These are phyloP conservation scores for Siphlonurus alternatus DNA, from an alignment of 2,888 invertebrate species.

Conservation along the genomic window DNA sequence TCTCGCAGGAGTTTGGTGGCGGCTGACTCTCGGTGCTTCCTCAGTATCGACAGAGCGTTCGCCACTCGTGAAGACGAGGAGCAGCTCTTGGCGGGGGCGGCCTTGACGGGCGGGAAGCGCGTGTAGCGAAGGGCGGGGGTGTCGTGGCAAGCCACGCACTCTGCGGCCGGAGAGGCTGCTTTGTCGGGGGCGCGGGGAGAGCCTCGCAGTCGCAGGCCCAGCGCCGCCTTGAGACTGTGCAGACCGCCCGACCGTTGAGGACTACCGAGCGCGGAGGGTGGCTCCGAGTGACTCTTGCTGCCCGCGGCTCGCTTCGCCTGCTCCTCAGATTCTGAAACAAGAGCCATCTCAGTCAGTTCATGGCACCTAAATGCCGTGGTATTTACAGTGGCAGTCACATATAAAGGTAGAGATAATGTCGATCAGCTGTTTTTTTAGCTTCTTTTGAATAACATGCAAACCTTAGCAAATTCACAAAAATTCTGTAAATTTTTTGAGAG, in stretches of 20 bases:
- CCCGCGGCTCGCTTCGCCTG: neutral
- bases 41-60: neutral
- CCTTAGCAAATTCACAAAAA: too few relatives aligned
- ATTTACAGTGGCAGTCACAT: neutral
- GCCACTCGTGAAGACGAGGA: conserved; percentile 2
- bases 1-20: conserved; percentile 6
- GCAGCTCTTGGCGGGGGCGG: conserved; percentile 8
- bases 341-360: conserved; percentile 1
- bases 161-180: conserved; percentile 28
- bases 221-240: neutral
- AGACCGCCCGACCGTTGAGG: conserved; percentile 8
- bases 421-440: too few relatives aligned
- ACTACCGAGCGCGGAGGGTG: conserved; percentile 9
- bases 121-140: conserved; percentile 16
- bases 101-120: conserved; percentile 16
- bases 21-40: neutral
- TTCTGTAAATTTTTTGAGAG: too few relatives aligned
- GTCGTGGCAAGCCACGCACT: conserved; percentile 10
- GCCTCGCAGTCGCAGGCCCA: conserved; percentile 7
- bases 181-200: conserved; percentile 25
- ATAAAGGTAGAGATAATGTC: neutral
- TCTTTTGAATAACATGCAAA: too few relatives aligned
- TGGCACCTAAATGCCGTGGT: neutral
- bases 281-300: conserved; percentile 9
- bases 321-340: neutral